Evolutionary conservation across 2,113 vertebrate genomes (phyloP), one percentile per base, ranked within the genome.

Genomic region (Gadus chalcogrammus): DNA sequence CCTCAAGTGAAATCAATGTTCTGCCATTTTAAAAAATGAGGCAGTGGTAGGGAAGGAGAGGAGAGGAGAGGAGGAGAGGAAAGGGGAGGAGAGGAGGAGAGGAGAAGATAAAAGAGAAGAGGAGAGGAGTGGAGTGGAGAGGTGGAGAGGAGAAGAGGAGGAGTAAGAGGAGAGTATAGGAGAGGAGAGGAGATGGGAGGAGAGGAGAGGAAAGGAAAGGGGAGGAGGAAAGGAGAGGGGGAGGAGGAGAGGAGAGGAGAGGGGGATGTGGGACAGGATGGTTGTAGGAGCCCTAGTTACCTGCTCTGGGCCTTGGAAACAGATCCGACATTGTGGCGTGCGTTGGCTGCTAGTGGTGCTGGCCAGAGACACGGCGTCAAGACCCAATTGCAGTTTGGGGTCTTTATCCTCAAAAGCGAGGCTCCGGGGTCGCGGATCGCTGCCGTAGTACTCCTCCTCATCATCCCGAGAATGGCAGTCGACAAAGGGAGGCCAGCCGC

Each of bases 281-380:
- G 27, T 69, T 65, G 76, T 78, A 73, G 76, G 68, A 70, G 74
- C 67, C 78, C n/a, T 64, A 35, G 35, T 24, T 89, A 97, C 95
- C 95, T 97, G 95, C 87, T 97, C 95, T 0, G 90, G 94, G 82
- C 95, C 95, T 76, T 97, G 95, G 90, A 97, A 97, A 78, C 95
- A 97, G 91, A 97, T 97, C 81, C 95, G 90, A 87, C 95, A 96
- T 92, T 95, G 95, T 55, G 95, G 95, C 78, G 92, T 94, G 80
- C 94, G 92, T 87, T 94, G 92, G 70, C 95, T 95, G 87, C 94
- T 95, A 76, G 91, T 90, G 77, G 92, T 91, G 90, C 94, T 96
- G 82, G 91, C 90, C 83, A 96, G 93, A 8, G 95, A 96, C 85
- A 96, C 91, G 6, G 93, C 90, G 89, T 97, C 95, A 92, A 94